phyloP scores from a whole-genome alignment of 2,888 invertebrate genomes.

The Syrista parreyssii region DNA sequence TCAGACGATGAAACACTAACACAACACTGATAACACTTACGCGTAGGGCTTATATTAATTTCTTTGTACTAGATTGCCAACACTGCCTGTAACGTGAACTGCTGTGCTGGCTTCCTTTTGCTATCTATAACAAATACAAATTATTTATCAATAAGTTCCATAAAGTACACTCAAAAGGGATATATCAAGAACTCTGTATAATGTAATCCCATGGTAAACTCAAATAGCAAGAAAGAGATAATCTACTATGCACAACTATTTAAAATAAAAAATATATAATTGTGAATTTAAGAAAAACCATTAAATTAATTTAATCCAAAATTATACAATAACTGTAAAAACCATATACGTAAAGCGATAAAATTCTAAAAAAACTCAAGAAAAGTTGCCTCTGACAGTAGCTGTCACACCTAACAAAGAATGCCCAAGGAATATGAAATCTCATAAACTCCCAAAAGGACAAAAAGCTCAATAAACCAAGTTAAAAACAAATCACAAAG shows the following conservation, averaged over 20 bases:
- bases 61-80: slow-evolving; percentile 34
- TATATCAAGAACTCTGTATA: not conserved
- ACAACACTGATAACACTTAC: slow-evolving; percentile 31
- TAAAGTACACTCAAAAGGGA: not conserved
- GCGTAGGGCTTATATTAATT: slow-evolving; percentile 27
- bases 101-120: slow-evolving; percentile 26
- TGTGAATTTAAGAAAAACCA: not conserved
- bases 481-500: slow-evolving; percentile 13
- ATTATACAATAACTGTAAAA: not conserved
- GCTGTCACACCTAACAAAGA: slow-evolving; percentile 47
- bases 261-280: not conserved
- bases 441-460: not conserved
- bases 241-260: not conserved
- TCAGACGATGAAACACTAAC: not conserved
- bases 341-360: not conserved
- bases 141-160: not conserved
- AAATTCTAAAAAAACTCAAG: not conserved
- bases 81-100: slow-evolving; percentile 30
- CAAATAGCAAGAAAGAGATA: not conserved
- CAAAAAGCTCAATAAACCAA: not conserved
- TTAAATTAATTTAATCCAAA: not conserved
- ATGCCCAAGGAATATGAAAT: slow-evolving; percentile 22
- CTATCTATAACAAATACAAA: slow-evolving; percentile 30
- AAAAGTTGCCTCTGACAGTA: slow-evolving; percentile 37
- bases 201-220: not conserved